Evolutionary conservation across 2,888 invertebrate species (phyloP).

Genomic region (Pristionchus fissidentatus): DNA sequence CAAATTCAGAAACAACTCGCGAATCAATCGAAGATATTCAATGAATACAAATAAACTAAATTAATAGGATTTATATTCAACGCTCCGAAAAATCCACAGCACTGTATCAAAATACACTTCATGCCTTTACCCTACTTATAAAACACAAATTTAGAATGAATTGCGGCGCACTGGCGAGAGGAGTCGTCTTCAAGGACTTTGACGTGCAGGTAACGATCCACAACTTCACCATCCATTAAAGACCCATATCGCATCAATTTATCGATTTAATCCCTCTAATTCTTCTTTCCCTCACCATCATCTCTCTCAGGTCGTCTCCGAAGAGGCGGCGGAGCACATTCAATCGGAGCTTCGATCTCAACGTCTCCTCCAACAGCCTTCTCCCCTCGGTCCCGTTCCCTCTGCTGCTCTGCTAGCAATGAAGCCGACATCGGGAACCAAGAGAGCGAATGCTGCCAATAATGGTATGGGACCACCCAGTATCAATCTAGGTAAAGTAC

Average conservation of each 20-base stretch:
- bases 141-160: conserved; percentile 70
- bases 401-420: conserved; percentile 72
- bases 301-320: conserved; percentile 64
- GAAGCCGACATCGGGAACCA: conserved; percentile 73
- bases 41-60: no score
- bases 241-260: not conserved
- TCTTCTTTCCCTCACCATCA: not conserved
- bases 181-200: conserved; percentile 73
- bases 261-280: not conserved
- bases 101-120: no score
- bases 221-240: not conserved
- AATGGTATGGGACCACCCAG: conserved; percentile 51
- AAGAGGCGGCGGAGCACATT: conserved; percentile 73
- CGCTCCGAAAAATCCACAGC: no score
- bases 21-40: no score
- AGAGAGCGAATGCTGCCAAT: conserved; percentile 65
- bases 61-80: no score
- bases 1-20: no score
- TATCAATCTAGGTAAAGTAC: conserved; percentile 37
- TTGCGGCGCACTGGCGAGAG: conserved; percentile 71
- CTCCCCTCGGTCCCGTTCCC: conserved; percentile 62
- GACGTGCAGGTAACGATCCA: conserved; percentile 65
- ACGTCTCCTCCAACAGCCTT: conserved; percentile 70
- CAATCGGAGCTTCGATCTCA: conserved; percentile 70
- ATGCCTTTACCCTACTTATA: not conserved